phyloP scores from a whole-genome alignment of 1,140 invertebrate species.

The Notospermus geniculatus region DNA sequence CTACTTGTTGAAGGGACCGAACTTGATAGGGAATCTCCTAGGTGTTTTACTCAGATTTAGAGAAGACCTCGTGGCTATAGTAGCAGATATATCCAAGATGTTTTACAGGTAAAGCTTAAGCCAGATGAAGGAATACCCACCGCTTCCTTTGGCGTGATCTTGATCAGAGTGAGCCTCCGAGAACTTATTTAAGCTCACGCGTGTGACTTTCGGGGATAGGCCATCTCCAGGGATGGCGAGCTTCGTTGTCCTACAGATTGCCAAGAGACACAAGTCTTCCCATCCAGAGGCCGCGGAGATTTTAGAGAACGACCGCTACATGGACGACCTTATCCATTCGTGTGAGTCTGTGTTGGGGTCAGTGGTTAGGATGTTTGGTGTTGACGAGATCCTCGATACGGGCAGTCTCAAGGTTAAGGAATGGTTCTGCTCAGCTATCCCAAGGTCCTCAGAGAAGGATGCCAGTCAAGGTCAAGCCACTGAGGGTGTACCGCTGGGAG shows the following conservation, averaged over 20 bases:
- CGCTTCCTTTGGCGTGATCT: slow-evolving; percentile 8
- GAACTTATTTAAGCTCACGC: not conserved
- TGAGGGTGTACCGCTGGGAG: too few species aligned
- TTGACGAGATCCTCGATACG: too few species aligned
- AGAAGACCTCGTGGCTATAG: slow-evolving; percentile 1
- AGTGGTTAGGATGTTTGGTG: too few species aligned
- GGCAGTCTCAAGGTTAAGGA: too few species aligned
- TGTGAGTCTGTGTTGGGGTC: not conserved
- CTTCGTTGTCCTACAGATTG: slow-evolving; percentile 9
- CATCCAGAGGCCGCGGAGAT: not conserved
- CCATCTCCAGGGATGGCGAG: slow-evolving; percentile 11
- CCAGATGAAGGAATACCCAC: slow-evolving; percentile 1
- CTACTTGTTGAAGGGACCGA: not conserved
- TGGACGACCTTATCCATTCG: slow-evolving; percentile 12
- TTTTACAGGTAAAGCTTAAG: not conserved
- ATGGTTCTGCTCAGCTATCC: too few species aligned
- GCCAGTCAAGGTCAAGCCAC: too few species aligned
- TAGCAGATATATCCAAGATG: slow-evolving; percentile 7
- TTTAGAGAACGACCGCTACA: not conserved
- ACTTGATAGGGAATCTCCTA: slow-evolving; percentile 7
- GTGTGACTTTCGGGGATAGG: slow-evolving; percentile 5
- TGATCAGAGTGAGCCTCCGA: not conserved
- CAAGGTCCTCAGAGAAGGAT: too few species aligned
- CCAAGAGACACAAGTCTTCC: too few species aligned
- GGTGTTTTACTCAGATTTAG: slow-evolving; percentile 10